These are phyloP conservation scores for Pissodes strobi DNA, from an alignment of 1,140 invertebrate species.

Conservation along the genomic window DNA sequence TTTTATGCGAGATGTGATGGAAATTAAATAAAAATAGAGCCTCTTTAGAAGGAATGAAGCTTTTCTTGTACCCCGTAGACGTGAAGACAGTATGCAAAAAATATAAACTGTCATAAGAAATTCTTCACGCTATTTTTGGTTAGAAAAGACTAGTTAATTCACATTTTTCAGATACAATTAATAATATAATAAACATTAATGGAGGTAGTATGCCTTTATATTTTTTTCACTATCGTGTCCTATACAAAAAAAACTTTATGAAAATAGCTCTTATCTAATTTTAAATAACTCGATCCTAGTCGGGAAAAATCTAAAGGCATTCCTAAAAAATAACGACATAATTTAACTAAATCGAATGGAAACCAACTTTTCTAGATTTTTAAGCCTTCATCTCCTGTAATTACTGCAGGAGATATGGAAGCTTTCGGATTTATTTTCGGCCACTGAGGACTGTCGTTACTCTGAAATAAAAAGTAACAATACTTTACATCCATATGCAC, in stretches of 20 bases:
- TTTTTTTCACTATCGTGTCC: conserved; percentile 5
- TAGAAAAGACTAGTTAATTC: conserved; percentile 25
- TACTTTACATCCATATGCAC: neutral
- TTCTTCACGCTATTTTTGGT: conserved; percentile 29
- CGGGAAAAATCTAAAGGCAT: conserved; percentile 23
- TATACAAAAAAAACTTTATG: conserved; percentile 13
- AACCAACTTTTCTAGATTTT: neutral
- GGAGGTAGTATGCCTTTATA: conserved; percentile 13
- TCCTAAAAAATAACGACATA: conserved; percentile 4
- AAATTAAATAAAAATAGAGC: too few relatives aligned
- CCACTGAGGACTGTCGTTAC: conserved; percentile 5
- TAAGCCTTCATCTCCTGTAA: neutral
- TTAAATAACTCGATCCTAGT: too few relatives aligned
- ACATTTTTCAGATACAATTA: too few relatives aligned
- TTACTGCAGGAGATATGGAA: conserved; percentile 13
- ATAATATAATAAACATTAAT: too few relatives aligned
- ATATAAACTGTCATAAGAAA: neutral
- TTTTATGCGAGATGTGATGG: too few relatives aligned
- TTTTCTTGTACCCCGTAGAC: conserved; percentile 19
- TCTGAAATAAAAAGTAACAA: conserved; percentile 3
- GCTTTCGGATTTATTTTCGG: conserved; percentile 28
- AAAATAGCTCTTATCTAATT: conserved; percentile 13
- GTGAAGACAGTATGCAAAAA: conserved; percentile 5
- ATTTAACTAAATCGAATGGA: conserved; percentile 17
- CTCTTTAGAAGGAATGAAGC: conserved; percentile 20